Evolutionary conservation across 2,113 vertebrate genomes (phyloP), one percentile per base, ranked within the genome.

Genomic region (Aptenodytes forsteri): DNA sequence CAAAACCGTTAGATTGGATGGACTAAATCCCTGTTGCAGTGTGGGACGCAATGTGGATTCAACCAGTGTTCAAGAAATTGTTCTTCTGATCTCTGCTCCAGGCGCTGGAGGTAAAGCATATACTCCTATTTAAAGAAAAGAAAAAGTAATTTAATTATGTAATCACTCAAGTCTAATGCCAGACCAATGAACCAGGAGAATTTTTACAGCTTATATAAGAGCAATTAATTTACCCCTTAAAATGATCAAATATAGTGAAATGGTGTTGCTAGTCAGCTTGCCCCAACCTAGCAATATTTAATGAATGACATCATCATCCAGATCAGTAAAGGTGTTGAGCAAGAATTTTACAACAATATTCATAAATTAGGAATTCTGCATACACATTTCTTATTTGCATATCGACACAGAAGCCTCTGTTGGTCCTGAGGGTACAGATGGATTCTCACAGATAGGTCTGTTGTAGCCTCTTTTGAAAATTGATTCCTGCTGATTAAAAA

Each of bases 11-110:
- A 99, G 67, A 99, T 75, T 0, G 99, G 99, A 71, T 99, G 84
- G 52, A 99, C 99, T 23, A 98, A 95, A 93, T 99, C 99, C 94
- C 99, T 98, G 97, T 99, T 97, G 38, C 99, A 99, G 93, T 99
- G 99, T 5, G 99, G 99, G 81, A 98, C 93, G 92, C 99, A 99
- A 86, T 99, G 98, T 6, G 99, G 99, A 91, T 99, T 99, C 97
- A 99, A 54, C 99, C 99, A 99, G 94, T 99, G 96, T 86, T 99
- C 99, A 97, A 99, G 73, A 97, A 99, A 99, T 75, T 99, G 99
- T 96, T 99, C 99, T 96, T 99, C 99, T 10, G 99, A 97, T 38
- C 98, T 97, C 93, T 98, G 99, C 80, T 99, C 99, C 98, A 99
- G 96, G 78, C 30, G 96, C 94, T 99, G 99, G 93, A 99, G 98